Conservation (phyloP, 2,888 invertebrate genomes). For the Cryptocephalus primarius region DNA sequence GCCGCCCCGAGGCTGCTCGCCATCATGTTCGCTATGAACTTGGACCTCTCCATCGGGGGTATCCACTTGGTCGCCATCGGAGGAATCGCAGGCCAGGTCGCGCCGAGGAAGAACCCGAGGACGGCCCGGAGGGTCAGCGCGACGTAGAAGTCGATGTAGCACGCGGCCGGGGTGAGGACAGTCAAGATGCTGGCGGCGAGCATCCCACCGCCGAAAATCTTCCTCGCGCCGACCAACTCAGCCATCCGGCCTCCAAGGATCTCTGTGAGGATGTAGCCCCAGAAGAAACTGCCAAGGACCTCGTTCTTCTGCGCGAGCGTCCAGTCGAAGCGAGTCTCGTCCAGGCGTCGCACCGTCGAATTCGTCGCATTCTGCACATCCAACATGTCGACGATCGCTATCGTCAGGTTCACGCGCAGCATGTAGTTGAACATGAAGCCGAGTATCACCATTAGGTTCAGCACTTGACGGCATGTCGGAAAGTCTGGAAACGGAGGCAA, state of each 20-base stretch:
- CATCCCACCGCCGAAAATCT: constrained; percentile 81
- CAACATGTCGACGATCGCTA: constrained; percentile 79
- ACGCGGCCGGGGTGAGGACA: constrained; percentile 67
- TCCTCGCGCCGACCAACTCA: constrained; percentile 68
- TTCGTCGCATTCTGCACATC: constrained; percentile 16
- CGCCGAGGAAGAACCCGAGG: constrained; percentile 48
- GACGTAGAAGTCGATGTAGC: constrained; percentile 56
- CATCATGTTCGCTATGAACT: constrained; percentile 89
- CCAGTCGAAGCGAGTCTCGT: constrained; percentile 57
- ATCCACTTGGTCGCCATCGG: constrained; percentile 92
- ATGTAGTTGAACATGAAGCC: constrained; percentile 89
- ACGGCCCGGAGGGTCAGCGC: constrained; percentile 62
- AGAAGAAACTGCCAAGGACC: constrained; percentile 80
- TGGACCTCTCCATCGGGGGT: constrained; percentile 85
- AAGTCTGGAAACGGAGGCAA: constrained; percentile 19
- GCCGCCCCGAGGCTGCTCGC: constrained; percentile 88
- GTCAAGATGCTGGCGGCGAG: constrained; percentile 71
- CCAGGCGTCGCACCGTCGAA: constrained; percentile 3
- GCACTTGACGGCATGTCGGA: constrained; percentile 61
- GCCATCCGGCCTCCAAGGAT: constrained; percentile 80
- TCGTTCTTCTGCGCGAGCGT: constrained; percentile 66
- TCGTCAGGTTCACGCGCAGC: constrained; percentile 74
- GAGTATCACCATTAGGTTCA: constrained; percentile 74
- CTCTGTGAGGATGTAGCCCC: constrained; percentile 85
- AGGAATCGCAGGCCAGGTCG: constrained; percentile 89